Evolutionary conservation across 2,888 invertebrate genomes (phyloP).

Genomic region (Caenorhabditis zanzibari): DNA sequence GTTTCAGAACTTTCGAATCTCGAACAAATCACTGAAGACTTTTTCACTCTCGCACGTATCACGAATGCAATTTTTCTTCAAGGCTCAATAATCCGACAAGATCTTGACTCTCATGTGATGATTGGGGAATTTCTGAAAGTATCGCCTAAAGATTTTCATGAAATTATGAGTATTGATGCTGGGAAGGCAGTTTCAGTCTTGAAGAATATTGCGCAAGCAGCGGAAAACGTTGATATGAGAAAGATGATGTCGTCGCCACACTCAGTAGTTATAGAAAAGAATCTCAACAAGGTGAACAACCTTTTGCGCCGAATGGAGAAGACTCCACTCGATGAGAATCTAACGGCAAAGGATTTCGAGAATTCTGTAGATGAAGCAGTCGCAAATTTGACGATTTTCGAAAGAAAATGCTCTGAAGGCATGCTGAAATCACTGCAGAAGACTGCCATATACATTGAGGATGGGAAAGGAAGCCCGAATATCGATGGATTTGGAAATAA

Average conservation of each 20-base stretch:
- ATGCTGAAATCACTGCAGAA: too few relatives aligned
- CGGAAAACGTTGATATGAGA: neutral
- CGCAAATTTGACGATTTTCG: too few relatives aligned
- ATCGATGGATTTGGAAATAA: too few relatives aligned
- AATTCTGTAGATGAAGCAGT: too few relatives aligned
- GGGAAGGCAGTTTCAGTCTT: neutral
- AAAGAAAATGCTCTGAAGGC: too few relatives aligned
- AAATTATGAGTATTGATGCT: neutral
- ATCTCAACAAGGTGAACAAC: too few relatives aligned
- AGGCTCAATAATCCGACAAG: neutral
- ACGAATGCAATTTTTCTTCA: conserved; percentile 9
- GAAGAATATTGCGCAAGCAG: neutral
- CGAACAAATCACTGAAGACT: neutral
- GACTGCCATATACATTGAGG: too few relatives aligned
- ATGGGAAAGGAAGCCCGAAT: too few relatives aligned
- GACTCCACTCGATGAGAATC: neutral
- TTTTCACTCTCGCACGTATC: neutral
- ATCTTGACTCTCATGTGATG: neutral
- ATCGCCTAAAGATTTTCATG: neutral
- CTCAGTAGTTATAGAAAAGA: too few relatives aligned
- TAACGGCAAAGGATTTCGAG: too few relatives aligned
- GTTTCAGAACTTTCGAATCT: conserved; percentile 14
- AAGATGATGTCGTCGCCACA: too few relatives aligned
- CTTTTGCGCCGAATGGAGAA: neutral
- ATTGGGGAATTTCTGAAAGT: neutral